A percentile compares a stretch with the other conserved stretches of the same genome.
phyloP scores from a whole-genome alignment of 2,113 vertebrate genomes.

The Cisticola juncidis region DNA sequence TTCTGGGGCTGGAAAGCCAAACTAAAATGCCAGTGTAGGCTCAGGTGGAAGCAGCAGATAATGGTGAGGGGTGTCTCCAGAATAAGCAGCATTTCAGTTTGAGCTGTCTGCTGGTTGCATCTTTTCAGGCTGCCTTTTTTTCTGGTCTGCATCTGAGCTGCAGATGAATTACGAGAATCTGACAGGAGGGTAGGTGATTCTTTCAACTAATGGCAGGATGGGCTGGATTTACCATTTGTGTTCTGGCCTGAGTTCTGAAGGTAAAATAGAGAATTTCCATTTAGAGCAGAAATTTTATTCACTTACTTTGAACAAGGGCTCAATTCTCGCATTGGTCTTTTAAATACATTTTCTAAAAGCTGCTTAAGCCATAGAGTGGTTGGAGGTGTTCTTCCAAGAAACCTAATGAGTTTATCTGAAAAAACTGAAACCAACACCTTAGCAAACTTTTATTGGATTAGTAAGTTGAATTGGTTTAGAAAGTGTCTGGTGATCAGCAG shows the following conservation, averaged over 20 bases:
- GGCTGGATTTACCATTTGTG: not conserved
- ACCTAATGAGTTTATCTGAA: not conserved
- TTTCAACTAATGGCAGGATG: not conserved
- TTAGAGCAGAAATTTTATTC: not conserved
- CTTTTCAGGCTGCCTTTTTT: not conserved
- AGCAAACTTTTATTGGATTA: not conserved
- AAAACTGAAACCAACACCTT: accelerated
- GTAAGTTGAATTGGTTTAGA: not conserved
- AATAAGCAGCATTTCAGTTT: not conserved
- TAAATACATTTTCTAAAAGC: not conserved
- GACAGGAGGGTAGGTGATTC: not conserved
- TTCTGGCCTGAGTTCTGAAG: not conserved
- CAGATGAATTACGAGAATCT: not conserved
- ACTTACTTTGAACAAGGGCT: not conserved
- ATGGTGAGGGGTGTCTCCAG: not conserved
- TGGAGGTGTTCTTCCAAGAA: not conserved
- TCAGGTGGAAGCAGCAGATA: not conserved
- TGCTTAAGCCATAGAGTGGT: not conserved
- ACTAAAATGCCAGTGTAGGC: not conserved
- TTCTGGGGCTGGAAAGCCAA: not conserved
- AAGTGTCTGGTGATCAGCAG: not conserved
- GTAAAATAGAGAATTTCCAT: not conserved
- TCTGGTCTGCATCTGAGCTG: not conserved
- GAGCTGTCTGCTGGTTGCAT: not conserved
- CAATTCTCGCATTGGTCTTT: not conserved